phyloP scores from a whole-genome alignment of 53 echinoderm and acorn worm species.

The Luidia sarsii region DNA sequence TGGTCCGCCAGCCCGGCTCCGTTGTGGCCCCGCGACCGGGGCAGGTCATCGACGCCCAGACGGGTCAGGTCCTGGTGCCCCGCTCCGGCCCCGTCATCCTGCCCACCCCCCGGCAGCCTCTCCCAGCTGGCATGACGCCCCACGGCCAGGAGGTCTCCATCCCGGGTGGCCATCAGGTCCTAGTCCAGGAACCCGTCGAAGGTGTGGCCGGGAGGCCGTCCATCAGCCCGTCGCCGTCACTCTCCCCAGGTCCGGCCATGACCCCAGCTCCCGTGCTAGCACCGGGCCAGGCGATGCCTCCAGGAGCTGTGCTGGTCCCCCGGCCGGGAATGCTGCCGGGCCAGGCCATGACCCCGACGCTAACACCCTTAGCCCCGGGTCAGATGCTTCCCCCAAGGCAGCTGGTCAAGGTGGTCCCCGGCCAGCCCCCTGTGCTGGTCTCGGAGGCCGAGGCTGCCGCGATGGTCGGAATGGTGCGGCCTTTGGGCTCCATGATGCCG shows the following conservation, averaged over 20 bases:
- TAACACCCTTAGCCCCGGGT: conserved; percentile 1
- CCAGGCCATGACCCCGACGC: not conserved
- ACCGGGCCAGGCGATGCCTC: not conserved
- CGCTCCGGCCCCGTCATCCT: conserved; percentile 31
- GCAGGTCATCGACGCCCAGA: conserved; percentile 30
- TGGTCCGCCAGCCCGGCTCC: conserved; percentile 22
- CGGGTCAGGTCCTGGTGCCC: conserved; percentile 32
- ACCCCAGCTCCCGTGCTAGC: conserved; percentile 10
- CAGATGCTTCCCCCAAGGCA: conserved; percentile 41
- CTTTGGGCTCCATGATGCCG: not conserved
- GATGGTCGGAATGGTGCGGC: conserved; percentile 7
- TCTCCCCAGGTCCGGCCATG: conserved; percentile 17
- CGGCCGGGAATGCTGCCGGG: conserved; percentile 39
- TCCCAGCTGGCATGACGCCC: not conserved
- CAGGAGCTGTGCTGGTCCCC: conserved; percentile 11
- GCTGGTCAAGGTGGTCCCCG: conserved; percentile 24
- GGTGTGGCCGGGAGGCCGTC: not conserved
- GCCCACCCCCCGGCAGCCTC: conserved; percentile 28
- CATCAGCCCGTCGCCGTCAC: not conserved
- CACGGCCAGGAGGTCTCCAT: conserved; percentile 2
- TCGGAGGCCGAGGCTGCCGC: conserved; percentile 7
- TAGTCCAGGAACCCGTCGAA: conserved; percentile 9
- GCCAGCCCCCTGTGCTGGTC: conserved; percentile 26
- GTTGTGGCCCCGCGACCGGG: conserved; percentile 2
- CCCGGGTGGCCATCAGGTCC: conserved; percentile 10